These are phyloP conservation scores for Syngnathus scovelli DNA, from an alignment of 2,113 vertebrate species.

Conservation along the genomic window DNA sequence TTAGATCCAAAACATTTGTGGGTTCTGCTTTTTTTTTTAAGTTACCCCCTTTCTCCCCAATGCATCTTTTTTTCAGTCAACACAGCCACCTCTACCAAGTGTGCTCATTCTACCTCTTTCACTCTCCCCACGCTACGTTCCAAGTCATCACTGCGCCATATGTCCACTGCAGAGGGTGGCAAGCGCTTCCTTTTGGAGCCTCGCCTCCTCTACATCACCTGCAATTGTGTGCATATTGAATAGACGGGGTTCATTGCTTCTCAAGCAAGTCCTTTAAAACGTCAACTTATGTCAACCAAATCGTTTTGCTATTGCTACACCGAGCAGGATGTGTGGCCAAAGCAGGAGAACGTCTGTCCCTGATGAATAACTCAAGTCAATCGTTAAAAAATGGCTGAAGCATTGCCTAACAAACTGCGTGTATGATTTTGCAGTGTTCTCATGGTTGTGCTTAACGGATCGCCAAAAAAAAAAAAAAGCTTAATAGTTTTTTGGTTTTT, in stretches of 20 bases:
- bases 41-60: not conserved
- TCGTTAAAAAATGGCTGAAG: too few relatives aligned
- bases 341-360: too few relatives aligned
- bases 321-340: too few relatives aligned
- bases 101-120: not conserved
- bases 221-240: conserved; percentile 2
- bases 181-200: conserved; percentile 23
- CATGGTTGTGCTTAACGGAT: too few relatives aligned
- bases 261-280: too few relatives aligned
- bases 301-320: too few relatives aligned
- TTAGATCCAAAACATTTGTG: conserved; percentile 63
- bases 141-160: conserved; percentile 64
- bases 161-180: conserved; percentile 66
- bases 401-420: too few relatives aligned
- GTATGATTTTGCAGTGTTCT: too few relatives aligned
- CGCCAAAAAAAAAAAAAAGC: too few relatives aligned
- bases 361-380: too few relatives aligned
- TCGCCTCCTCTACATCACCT: conserved; percentile 12
- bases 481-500: not conserved
- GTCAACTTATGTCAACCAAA: too few relatives aligned
- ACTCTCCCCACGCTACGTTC: conserved; percentile 27
- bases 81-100: not conserved
- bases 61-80: not conserved
- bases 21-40: not conserved
- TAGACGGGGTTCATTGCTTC: not conserved